Conservation (phyloP, 2,113 vertebrate genomes). For the Lagenorhynchus albirostris region DNA sequence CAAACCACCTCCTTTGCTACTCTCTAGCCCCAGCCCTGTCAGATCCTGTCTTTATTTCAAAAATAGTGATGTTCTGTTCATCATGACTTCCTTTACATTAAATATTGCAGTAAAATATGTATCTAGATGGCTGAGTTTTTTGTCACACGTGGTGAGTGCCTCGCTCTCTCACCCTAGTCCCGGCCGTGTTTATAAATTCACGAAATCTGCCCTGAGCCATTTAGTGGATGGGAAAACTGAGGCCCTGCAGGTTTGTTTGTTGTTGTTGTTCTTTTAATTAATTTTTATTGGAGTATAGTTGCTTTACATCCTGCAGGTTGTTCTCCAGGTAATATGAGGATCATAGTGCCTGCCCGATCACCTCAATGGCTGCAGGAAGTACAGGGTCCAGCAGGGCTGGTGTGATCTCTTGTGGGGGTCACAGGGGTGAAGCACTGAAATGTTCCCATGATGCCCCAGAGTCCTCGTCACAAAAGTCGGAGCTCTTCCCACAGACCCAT, state of each 20-base stretch:
- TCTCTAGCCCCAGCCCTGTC: not conserved
- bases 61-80: not conserved
- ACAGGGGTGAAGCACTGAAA: not conserved
- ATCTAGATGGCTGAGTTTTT: not conserved
- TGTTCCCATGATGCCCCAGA: no score
- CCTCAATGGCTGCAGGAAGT: not conserved
- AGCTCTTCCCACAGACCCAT: not conserved
- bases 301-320: not conserved
- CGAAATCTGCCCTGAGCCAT: not conserved
- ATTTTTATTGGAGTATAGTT: no score
- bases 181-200: not conserved
- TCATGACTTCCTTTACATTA: not conserved
- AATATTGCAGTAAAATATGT: not conserved
- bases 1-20: not conserved
- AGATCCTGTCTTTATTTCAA: not conserved
- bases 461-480: not conserved
- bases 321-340: not conserved
- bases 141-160: fast-evolving
- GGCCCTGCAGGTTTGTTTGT: not conserved
- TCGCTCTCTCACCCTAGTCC: not conserved
- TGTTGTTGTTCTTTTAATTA: no score
- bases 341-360: not conserved
- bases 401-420: not conserved
- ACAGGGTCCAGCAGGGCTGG: not conserved
- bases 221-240: not conserved